phyloP scores from a whole-genome alignment of 2,797 vertebrate species.

The Adrianichthys oophorus region DNA sequence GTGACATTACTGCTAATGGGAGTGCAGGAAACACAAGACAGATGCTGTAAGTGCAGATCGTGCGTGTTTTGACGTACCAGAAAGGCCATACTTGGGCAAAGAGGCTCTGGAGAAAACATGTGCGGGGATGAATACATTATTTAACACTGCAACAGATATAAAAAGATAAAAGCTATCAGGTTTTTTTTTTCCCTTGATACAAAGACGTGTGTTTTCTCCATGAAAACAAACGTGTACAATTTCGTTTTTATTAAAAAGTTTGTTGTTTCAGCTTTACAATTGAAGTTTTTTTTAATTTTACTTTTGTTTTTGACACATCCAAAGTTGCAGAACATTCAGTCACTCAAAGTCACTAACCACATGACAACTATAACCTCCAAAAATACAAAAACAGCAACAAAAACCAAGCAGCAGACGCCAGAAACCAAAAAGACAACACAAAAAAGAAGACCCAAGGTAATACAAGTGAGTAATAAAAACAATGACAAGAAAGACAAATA shows the following conservation, averaged over 20 bases:
- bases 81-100: conserved; percentile 19
- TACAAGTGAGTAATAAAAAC: too few species aligned
- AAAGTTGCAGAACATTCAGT: too few species aligned
- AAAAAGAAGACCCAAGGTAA: too few species aligned
- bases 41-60: conserved; percentile 12
- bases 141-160: conserved; percentile 8
- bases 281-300: not conserved
- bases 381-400: too few species aligned
- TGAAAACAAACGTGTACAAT: conserved; percentile 4
- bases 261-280: conserved; percentile 13
- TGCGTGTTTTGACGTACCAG: conserved; percentile 5
- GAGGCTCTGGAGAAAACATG: conserved; percentile 11
- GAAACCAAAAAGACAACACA: too few species aligned
- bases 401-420: too few species aligned
- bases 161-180: not conserved
- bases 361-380: too few species aligned
- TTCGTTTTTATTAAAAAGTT: conserved; percentile 18
- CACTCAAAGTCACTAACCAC: too few species aligned
- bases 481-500: too few species aligned
- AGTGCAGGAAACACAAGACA: conserved; percentile 22
- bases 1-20: conserved; percentile 15
- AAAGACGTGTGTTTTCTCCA: conserved; percentile 10
- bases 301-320: too few species aligned
- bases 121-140: conserved; percentile 31
- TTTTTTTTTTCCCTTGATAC: conserved; percentile 4